A percentile compares a stretch with the other conserved stretches of the same genome.
Conservation (phyloP, 2,888 invertebrate species). For the Disparrhopalites patrizii region DNA sequence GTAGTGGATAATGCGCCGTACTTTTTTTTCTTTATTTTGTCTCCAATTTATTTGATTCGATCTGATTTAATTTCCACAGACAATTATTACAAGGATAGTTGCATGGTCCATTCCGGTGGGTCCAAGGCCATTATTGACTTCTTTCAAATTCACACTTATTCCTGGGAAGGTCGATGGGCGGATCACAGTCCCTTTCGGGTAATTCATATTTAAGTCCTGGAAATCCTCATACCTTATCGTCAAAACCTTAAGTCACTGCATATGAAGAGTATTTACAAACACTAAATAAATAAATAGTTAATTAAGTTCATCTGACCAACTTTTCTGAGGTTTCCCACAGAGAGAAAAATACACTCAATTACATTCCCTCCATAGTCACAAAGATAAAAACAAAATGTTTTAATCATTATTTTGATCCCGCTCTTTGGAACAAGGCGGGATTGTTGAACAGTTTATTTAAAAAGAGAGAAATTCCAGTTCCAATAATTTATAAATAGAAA, state of each 20-base stretch:
- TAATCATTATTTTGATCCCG: too few relatives aligned
- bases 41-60: not conserved
- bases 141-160: constrained; percentile 49
- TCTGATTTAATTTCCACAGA: constrained; percentile 22
- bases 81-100: constrained; percentile 46
- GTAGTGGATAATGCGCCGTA: not conserved
- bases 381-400: too few relatives aligned
- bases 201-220: constrained; percentile 12
- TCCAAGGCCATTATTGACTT: constrained; percentile 47
- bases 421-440: too few relatives aligned
- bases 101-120: constrained; percentile 39
- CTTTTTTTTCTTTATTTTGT: not conserved
- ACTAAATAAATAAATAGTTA: too few relatives aligned
- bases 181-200: constrained; percentile 45
- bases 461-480: too few relatives aligned
- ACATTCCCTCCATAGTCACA: too few relatives aligned
- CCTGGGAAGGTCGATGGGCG: constrained; percentile 47
- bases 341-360: too few relatives aligned
- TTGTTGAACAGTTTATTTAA: too few relatives aligned
- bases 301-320: too few relatives aligned
- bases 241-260: not conserved
- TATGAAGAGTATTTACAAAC: not conserved
- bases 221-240: not conserved
- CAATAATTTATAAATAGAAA: too few relatives aligned
- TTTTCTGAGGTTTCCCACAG: too few relatives aligned